Percentiles rank a stretch among this genome's conserved stretches.
These are phyloP conservation scores for Philereme vetulata DNA, from an alignment of 2,888 invertebrate species.

Conservation along the genomic window DNA sequence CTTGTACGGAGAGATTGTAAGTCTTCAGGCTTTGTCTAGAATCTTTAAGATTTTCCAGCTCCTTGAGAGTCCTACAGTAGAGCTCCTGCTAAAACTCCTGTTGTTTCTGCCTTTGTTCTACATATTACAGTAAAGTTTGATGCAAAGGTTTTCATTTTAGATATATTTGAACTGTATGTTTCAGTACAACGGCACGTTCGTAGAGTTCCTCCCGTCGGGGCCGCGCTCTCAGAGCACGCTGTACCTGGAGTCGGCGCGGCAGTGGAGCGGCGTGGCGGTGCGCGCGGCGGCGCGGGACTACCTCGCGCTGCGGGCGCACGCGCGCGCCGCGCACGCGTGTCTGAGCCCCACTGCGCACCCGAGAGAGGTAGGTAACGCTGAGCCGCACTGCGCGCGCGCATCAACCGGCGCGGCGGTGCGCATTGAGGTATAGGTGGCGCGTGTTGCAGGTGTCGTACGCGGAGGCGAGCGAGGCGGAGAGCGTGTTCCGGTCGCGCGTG, in stretches of 20 bases:
- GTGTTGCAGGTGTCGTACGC: slow-evolving; percentile 84
- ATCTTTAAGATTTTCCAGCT: too few relatives aligned
- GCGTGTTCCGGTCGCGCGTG: slow-evolving; percentile 87
- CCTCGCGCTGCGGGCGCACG: slow-evolving; percentile 82
- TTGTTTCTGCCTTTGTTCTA: too few relatives aligned
- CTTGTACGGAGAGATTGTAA: slow-evolving; percentile 60
- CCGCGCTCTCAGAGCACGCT: slow-evolving; percentile 86
- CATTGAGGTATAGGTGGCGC: too few relatives aligned
- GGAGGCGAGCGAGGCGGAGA: slow-evolving; percentile 59
- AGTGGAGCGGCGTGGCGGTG: slow-evolving; percentile 90
- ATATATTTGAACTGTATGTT: not conserved
- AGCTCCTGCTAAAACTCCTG: too few relatives aligned
- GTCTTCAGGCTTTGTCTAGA: slow-evolving; percentile 30
- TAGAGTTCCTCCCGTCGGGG: slow-evolving; percentile 86
- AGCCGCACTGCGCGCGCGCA: too few relatives aligned
- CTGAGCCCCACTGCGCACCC: slow-evolving; percentile 90
- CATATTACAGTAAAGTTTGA: too few relatives aligned
- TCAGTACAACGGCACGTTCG: slow-evolving; percentile 88
- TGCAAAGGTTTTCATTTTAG: too few relatives aligned
- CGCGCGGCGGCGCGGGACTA: slow-evolving; percentile 92
- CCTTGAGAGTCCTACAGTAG: too few relatives aligned
- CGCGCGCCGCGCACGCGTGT: slow-evolving; percentile 88
- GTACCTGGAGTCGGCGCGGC: slow-evolving; percentile 87
- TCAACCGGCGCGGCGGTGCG: too few relatives aligned
- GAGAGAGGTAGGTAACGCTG: slow-evolving; percentile 87